Conservation (phyloP, 2,888 invertebrate species). For the Hirtodrosophila histrioides region DNA sequence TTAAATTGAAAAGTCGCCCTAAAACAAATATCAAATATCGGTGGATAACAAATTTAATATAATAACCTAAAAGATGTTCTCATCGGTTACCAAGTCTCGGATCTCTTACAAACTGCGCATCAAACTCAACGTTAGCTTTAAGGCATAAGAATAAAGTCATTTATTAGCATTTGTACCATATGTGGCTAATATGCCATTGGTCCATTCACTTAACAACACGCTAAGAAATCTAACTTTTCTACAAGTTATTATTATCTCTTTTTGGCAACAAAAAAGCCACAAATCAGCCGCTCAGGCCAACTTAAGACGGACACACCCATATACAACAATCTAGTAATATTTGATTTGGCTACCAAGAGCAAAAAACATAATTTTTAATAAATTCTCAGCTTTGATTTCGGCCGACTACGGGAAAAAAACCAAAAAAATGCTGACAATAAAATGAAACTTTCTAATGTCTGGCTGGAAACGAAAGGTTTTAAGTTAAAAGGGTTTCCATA, state of each 20-base stretch:
- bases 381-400: conserved; percentile 47
- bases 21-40: too few relatives aligned
- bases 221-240: conserved; percentile 28
- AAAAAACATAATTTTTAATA: conserved; percentile 32
- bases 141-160: conserved; percentile 19
- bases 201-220: neutral
- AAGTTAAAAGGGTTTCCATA: conserved; percentile 61
- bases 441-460: conserved; percentile 65
- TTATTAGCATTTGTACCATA: conserved; percentile 35
- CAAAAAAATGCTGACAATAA: conserved; percentile 2
- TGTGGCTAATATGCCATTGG: conserved; percentile 18
- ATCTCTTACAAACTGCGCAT: conserved; percentile 1
- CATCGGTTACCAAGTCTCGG: too few relatives aligned
- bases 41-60: too few relatives aligned
- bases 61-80: too few relatives aligned
- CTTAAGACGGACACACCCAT: conserved; percentile 47
- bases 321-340: conserved; percentile 34
- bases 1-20: too few relatives aligned
- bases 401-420: conserved; percentile 31
- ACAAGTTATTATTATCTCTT: conserved; percentile 44
- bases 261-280: conserved; percentile 33
- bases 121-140: neutral
- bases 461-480: conserved; percentile 62
- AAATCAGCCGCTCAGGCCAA: conserved; percentile 14
- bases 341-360: conserved; percentile 33